Conservation (phyloP, 2,113 vertebrate genomes). For the Sclerurus mexicanus region DNA sequence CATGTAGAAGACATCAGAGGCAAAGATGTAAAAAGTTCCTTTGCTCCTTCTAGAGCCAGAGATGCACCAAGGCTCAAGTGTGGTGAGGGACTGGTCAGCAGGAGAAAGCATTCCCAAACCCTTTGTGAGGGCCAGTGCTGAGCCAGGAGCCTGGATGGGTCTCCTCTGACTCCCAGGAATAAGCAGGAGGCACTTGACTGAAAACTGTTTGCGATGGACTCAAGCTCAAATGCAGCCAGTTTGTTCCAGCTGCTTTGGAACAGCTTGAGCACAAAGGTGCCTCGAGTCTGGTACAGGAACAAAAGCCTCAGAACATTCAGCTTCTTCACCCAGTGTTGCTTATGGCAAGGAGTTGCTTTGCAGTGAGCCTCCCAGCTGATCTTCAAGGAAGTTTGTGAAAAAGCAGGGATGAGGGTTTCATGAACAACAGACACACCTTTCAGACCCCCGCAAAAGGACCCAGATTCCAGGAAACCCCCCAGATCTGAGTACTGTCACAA, state of each 20-base stretch:
- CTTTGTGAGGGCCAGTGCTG: neutral
- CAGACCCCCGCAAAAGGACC: neutral
- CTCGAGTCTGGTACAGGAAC: neutral
- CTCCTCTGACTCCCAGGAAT: neutral
- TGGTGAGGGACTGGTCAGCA: neutral
- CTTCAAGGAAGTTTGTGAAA: neutral
- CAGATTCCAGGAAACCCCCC: neutral
- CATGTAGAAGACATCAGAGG: neutral
- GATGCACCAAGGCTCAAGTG: neutral
- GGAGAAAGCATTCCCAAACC: neutral
- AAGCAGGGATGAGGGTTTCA: neutral
- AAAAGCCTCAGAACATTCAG: neutral
- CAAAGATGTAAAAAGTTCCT: neutral
- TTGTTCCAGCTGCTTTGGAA: neutral
- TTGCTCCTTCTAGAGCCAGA: neutral
- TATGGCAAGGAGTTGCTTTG: neutral
- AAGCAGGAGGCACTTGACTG: neutral
- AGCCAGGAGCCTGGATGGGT: neutral
- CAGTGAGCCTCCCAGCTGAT: neutral
- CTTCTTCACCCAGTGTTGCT: neutral
- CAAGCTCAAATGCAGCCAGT: neutral
- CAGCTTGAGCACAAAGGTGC: neutral
- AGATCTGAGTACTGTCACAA: neutral
- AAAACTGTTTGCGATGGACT: neutral
- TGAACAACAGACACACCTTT: neutral